Conservation (phyloP, 2,113 vertebrate species). For the Merops nubicus region DNA sequence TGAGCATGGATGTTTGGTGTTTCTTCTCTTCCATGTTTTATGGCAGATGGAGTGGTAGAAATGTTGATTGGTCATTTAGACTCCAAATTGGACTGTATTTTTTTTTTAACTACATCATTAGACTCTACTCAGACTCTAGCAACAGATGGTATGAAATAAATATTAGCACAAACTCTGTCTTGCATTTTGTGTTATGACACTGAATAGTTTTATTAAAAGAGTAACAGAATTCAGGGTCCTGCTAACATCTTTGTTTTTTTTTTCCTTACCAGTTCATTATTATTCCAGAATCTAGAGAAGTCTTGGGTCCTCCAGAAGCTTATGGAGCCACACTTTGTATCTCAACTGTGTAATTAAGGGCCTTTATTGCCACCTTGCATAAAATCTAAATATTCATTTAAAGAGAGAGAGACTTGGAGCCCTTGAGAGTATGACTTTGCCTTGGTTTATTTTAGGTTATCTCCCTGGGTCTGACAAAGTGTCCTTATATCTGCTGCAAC, state of each 20-base stretch:
- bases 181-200: conserved; percentile 22
- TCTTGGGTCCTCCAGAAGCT: not conserved
- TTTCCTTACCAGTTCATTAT: not conserved
- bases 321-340: not conserved
- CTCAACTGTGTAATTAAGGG: not conserved
- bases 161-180: conserved; percentile 42
- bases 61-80: conserved; percentile 53
- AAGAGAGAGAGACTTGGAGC: not conserved
- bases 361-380: not conserved
- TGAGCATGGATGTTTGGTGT: not conserved
- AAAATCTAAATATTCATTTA: not conserved
- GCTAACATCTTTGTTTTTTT: not conserved
- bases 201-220: conserved; percentile 52
- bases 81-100: not conserved
- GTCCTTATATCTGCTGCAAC: not conserved
- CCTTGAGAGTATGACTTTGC: not conserved
- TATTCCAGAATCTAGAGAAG: not conserved
- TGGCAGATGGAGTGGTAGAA: conserved; percentile 10
- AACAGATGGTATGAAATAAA: conserved; percentile 65
- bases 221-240: conserved; percentile 23
- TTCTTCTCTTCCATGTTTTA: not conserved
- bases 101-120: conserved; percentile 37
- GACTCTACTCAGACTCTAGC: not conserved
- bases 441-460: not conserved
- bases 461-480: not conserved